Evolutionary conservation across 2,888 invertebrate species (phyloP), one percentile per base, ranked within the genome.

Genomic region (Aleiodes alternator): DNA sequence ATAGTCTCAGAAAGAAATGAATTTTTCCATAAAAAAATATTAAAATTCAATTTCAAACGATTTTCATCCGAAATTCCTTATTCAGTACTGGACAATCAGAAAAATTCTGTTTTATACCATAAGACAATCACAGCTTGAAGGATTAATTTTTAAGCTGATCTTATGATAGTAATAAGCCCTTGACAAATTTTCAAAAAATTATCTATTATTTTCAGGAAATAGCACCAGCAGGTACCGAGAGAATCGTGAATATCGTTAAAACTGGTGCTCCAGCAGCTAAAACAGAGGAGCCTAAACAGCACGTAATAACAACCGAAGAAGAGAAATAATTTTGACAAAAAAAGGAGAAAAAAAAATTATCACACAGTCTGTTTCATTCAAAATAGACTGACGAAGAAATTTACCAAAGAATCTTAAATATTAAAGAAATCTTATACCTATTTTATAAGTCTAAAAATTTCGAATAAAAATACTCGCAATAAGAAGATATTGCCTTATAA

Each of bases 201-300:
- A 6, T 69, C 7, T 50, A 29, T 68, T 68, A 38, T 83, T 84
- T 76, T 34, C 79, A 87, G 87, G 81, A 74, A 43, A 38, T 80
- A 48, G 80, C 77, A 51, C 79, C 86, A 31, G 69, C 72, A 61
- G 83, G 80, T 23, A 81, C 79, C 23, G 88, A 87, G 78, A 85
- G 88, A 75, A 72, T 87, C 16, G 80, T 88, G 74, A 84, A 87
- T 73, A 85, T 88, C 50, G 83, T 87, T 4, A 87, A 85, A 81
- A 88, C 88, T 48, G 87, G 87, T 14, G 79, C 83, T 73, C 88
- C 88, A 4, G 83, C 81, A 16, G 82, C 85, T 71, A 80, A 80
- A 75, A 66, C 80, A 50, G 80, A 82, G 43, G 80, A 80, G 9
- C 73, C 78, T 23, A 81, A 76, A 38, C 81, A 82, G 51, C 77